These are phyloP conservation scores for Calypte anna DNA, from an alignment of 2,113 vertebrate species.

Conservation along the genomic window DNA sequence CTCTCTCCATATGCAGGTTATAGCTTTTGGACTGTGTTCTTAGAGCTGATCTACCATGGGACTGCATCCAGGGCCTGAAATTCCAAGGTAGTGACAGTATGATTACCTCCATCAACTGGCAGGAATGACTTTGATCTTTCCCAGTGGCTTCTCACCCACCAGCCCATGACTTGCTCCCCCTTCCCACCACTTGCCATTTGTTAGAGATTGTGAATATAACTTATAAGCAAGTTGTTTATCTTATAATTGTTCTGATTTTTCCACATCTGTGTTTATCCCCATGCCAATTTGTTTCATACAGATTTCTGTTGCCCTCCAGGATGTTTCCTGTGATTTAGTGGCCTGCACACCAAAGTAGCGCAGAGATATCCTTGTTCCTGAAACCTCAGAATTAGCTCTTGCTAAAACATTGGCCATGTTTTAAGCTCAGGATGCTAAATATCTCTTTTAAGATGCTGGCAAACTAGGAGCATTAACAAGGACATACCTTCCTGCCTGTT, in stretches of 20 bases:
- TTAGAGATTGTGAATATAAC: not conserved
- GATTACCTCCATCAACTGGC: not conserved
- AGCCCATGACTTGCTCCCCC: too few species aligned
- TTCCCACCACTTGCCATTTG: not conserved
- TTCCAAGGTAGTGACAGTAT: not conserved
- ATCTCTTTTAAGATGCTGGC: slow-evolving; percentile 3
- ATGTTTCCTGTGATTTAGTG: not conserved
- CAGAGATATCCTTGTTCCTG: not conserved
- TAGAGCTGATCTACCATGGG: rapidly evolving
- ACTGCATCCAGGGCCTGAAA: not conserved
- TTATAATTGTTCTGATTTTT: not conserved
- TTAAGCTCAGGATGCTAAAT: slow-evolving; percentile 16
- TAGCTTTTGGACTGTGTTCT: not conserved
- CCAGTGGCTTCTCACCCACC: too few species aligned
- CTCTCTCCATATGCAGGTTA: not conserved
- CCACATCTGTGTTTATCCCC: not conserved
- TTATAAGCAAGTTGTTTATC: not conserved
- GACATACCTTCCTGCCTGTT: slow-evolving; percentile 14
- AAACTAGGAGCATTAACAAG: not conserved
- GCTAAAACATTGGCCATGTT: not conserved
- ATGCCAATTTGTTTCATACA: not conserved
- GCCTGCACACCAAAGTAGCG: not conserved
- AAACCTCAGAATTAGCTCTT: not conserved
- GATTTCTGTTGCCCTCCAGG: not conserved
- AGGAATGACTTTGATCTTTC: not conserved